phyloP scores from a whole-genome alignment of 64 coral and sea anemone genomes.

The Pocillopora damicornis region DNA sequence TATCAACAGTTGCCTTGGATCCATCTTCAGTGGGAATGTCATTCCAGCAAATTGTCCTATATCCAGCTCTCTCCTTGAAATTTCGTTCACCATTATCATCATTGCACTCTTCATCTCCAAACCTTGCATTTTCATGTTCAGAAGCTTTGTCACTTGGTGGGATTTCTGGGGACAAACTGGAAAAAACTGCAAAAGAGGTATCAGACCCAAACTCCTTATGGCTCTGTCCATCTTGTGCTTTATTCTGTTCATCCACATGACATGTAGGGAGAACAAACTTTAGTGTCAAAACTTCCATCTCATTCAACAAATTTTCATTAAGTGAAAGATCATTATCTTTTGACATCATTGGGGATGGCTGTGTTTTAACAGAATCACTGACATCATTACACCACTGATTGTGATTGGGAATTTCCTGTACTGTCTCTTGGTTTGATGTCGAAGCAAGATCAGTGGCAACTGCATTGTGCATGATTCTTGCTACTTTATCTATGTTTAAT shows the following conservation, averaged over 20 bases:
- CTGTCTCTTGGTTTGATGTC: background rate
- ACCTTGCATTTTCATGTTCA: background rate
- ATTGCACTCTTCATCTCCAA: background rate
- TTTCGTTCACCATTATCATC: background rate
- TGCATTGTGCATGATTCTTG: background rate
- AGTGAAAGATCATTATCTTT: background rate
- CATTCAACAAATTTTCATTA: background rate
- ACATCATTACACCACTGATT: background rate
- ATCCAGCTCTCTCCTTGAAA: background rate
- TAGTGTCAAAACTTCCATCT: background rate
- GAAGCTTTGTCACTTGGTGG: background rate
- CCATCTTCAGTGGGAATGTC: background rate
- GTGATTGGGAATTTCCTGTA: background rate
- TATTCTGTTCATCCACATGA: background rate
- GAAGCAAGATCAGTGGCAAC: background rate
- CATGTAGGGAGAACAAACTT: background rate
- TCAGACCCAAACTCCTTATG: background rate
- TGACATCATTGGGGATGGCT: background rate
- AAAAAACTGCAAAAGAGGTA: background rate
- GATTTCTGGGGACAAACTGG: background rate
- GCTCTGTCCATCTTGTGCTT: background rate
- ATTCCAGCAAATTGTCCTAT: background rate
- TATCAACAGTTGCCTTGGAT: background rate
- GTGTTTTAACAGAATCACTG: background rate
- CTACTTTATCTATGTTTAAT: constrained; percentile 29